Percentiles rank a stretch among this genome's conserved stretches.
phyloP scores from a whole-genome alignment of 2,888 invertebrate genomes.

The Chymomyza amoena region DNA sequence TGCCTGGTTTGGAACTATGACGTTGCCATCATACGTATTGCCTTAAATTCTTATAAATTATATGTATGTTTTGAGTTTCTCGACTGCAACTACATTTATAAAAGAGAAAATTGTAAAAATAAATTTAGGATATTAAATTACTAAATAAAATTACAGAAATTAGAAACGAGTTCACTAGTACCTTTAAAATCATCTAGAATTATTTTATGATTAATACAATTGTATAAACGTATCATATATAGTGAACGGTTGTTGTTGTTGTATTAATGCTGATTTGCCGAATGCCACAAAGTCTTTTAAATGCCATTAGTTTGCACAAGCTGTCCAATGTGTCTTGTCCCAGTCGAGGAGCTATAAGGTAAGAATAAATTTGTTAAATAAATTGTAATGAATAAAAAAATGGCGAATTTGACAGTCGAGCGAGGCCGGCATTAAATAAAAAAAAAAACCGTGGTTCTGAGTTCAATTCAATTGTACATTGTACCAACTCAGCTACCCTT shows the following conservation, averaged over 20 bases:
- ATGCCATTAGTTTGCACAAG: constrained; percentile 39
- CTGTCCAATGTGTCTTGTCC: constrained; percentile 32
- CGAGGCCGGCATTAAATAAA: too few species aligned
- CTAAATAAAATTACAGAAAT: constrained; percentile 27
- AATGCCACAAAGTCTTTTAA: constrained; percentile 19
- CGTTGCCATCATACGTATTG: constrained; percentile 28
- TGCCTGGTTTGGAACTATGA: constrained; percentile 35
- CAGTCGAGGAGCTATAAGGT: not conserved
- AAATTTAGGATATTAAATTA: too few species aligned
- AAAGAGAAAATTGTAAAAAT: not conserved
- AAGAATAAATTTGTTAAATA: too few species aligned
- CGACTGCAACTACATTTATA: not conserved
- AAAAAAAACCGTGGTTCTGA: too few species aligned
- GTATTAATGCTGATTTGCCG: not conserved
- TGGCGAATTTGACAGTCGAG: too few species aligned
- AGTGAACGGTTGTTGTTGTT: not conserved
- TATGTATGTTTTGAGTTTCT: constrained; percentile 16
- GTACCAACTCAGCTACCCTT: too few species aligned
- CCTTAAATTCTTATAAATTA: constrained; percentile 13
- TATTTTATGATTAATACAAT: constrained; percentile 8
- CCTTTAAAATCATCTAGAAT: constrained; percentile 25
- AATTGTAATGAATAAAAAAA: too few species aligned
- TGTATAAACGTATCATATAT: not conserved
- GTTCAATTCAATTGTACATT: too few species aligned
- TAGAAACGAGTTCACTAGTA: not conserved